A percentile compares a stretch with the other conserved stretches of the same genome.
phyloP scores from a whole-genome alignment of 1,140 invertebrate genomes.

The Penaeus indicus region DNA sequence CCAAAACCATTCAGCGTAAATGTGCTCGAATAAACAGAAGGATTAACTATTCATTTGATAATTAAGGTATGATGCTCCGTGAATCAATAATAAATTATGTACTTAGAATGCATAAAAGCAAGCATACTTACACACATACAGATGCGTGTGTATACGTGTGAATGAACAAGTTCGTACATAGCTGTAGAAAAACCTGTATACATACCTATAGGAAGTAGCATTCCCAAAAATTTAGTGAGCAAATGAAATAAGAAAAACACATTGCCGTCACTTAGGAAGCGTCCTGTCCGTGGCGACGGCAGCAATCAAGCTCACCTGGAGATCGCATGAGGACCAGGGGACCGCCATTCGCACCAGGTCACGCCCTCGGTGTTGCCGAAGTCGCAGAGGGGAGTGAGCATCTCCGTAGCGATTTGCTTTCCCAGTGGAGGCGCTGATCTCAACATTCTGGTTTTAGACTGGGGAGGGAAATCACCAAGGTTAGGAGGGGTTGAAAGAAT shows the following conservation, averaged over 20 bases:
- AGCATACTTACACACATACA: not conserved
- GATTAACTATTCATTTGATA: no score
- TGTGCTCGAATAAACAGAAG: no score
- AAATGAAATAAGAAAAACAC: not conserved
- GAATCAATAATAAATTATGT: no score
- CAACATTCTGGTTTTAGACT: not conserved
- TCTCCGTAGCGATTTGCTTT: constrained; percentile 4
- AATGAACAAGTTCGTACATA: no score
- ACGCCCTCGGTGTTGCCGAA: constrained; percentile 46
- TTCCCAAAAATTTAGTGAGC: no score
- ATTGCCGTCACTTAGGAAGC: not conserved
- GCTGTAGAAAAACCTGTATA: not conserved
- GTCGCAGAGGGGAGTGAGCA: constrained; percentile 41
- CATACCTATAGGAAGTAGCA: no score
- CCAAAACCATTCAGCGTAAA: no score
- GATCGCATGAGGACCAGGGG: constrained; percentile 18
- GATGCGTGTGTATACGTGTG: no score
- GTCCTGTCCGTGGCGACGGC: not conserved
- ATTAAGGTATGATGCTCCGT: no score
- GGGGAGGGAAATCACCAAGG: not conserved
- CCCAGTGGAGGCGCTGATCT: not conserved
- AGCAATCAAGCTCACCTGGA: constrained; percentile 28
- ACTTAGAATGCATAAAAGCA: not conserved
- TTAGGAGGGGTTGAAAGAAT: not conserved
- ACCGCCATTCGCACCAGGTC: constrained; percentile 57